Conservation (phyloP, 2,113 vertebrate genomes). For the Lepisosteus osseus region DNA sequence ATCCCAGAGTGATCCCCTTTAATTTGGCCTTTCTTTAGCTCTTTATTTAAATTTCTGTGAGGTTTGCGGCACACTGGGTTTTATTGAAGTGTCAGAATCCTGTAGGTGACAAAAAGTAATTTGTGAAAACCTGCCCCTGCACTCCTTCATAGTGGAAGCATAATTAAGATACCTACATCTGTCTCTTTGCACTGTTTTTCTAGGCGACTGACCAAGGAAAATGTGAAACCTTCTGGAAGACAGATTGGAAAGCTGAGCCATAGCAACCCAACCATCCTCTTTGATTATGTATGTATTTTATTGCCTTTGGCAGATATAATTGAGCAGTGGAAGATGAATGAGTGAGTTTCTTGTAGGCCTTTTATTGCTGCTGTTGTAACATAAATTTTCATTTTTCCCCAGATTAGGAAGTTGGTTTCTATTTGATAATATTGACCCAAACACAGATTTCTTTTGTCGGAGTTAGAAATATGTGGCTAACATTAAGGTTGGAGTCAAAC, state of each 20-base stretch:
- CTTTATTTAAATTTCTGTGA: background rate
- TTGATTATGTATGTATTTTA: slow-evolving; percentile 88
- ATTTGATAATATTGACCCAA: slow-evolving; percentile 13
- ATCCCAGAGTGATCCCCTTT: background rate
- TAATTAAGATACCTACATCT: background rate
- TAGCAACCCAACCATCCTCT: slow-evolving; percentile 98
- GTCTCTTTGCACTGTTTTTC: slow-evolving; percentile 24
- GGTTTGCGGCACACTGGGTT: background rate
- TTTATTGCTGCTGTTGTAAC: background rate
- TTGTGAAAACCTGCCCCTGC: background rate
- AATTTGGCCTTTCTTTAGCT: background rate
- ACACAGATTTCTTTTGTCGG: background rate
- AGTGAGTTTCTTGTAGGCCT: background rate
- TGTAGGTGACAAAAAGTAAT: background rate
- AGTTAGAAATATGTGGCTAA: background rate
- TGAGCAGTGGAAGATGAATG: background rate
- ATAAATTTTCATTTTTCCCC: background rate
- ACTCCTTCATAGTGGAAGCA: background rate
- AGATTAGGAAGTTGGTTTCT: background rate
- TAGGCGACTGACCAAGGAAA: slow-evolving; percentile 97
- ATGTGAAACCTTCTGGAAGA: slow-evolving; percentile 97
- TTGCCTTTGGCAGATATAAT: slow-evolving; percentile 1
- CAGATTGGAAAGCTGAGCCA: slow-evolving; percentile 98
- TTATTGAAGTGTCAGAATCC: background rate
- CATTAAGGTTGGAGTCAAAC: background rate